Evolutionary conservation across 2,113 vertebrate species (phyloP), one percentile per base, ranked within the genome.

Genomic region (Elgaria multicarinata): DNA sequence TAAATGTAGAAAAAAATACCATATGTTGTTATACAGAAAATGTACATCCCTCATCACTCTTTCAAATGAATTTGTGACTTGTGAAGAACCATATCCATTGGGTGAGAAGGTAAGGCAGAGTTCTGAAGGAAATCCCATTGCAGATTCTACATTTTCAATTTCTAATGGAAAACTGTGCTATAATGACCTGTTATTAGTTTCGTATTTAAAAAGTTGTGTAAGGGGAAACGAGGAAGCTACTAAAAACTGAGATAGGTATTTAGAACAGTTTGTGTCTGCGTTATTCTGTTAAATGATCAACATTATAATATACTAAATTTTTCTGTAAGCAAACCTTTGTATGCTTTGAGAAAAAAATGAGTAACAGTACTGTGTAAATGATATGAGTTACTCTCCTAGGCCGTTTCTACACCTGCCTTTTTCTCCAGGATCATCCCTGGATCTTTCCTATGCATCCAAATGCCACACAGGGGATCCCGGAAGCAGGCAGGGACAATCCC

Each of bases 281-380:
- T 93, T 95, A 92, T 90, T 90, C 1, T 94, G 90, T 90, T 79
- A 85, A 90, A 85, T 93, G 94, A 64, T 86, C 79, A 94, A 87
- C 24, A 13, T 80, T 86, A 79, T 36, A 81, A 81, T 84, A 20
- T 93, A 90, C 50, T 89, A 93, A 58, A 55, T 84, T 77, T 93
- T 62, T 91, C 86, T 90, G 82, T 46, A 93, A 55, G 74, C 80
- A 84, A 67, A 88, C 74, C 76, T 83, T 67, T 74, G 87, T 84
- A 69, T 44, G 55, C 14, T 50, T 90, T 88, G 74, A 91, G 14
- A 86, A 95, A 93, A 86, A 94, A 86, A 74, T 94, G 94, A 46
- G 91, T 44, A 16, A 95, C 93, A 94, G 86, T 96, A 95, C 62
- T 85, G 94, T 93, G 90, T 89, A 80, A 7, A 93, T 78, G 83